Evolutionary conservation across 2,113 vertebrate species (phyloP).

Genomic region (Coracopsis vasa): DNA sequence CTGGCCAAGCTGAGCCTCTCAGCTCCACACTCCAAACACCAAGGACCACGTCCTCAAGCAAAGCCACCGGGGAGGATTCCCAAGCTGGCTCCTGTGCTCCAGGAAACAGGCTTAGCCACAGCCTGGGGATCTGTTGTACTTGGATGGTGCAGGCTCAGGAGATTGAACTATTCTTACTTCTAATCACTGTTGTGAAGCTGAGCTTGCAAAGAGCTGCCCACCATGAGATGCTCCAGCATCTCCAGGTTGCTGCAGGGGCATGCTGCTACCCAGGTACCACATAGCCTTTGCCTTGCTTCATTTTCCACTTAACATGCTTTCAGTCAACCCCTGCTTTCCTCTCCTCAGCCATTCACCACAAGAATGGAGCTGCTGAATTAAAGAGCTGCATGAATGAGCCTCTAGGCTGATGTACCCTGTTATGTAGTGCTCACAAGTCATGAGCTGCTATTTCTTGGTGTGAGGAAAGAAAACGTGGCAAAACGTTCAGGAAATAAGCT

Average conservation of each 20-base stretch:
- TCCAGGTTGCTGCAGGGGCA: not conserved
- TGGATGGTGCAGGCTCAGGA: not conserved
- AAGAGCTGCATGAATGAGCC: not conserved
- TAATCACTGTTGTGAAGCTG: not conserved
- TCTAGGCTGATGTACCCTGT: conserved; percentile 1
- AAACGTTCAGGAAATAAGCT: not conserved
- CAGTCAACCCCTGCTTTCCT: not conserved
- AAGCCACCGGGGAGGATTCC: not conserved
- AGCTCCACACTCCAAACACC: not conserved
- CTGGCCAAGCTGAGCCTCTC: not conserved
- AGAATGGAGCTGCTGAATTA: not conserved
- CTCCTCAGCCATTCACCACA: not conserved
- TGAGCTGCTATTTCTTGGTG: not conserved
- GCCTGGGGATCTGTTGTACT: not conserved
- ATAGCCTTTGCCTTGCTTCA: not conserved
- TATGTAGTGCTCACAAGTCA: not conserved
- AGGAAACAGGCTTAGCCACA: not conserved
- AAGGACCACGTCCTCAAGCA: not conserved
- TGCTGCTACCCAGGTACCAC: not conserved
- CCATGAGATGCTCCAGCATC: not conserved
- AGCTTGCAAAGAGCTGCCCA: fast-evolving
- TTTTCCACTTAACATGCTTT: conserved; percentile 5
- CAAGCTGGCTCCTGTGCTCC: not conserved
- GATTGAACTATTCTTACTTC: not conserved
- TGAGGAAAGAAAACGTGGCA: not conserved